Evolutionary conservation across 2,113 vertebrate species (phyloP), one percentile per base, ranked within the genome.

Genomic region (Chrysochloris asiatica): DNA sequence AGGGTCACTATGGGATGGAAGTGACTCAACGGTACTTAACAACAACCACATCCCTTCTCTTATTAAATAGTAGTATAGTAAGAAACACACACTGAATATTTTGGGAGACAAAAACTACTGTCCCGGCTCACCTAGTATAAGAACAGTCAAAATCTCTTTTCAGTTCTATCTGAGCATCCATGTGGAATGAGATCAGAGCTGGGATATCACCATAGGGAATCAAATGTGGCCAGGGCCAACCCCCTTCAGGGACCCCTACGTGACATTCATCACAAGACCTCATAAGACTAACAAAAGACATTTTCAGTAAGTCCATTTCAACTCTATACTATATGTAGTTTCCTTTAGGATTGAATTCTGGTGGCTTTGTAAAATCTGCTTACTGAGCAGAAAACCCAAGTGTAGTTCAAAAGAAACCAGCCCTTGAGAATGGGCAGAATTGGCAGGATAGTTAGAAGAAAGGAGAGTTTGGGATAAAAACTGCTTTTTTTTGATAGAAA

Each of bases 131-230:
- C 33, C 50, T 83, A 83, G 52, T 13, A 6, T 30, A 83, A 86
- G n/a, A 77, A 72, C 4, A 86, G 45, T 76, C 59, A 61, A 73
- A 90, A 80, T 63, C 33, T 83, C 81, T 67, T 78, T 26, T n/a
- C 16, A 8, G 10, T 9, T 63, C 43, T 17, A n/a, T 9, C 71
- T 52, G 72, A 80, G 9, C 81, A 69, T 72, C 54, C 2, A 0
- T 3, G 2, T 69, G 43, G 77, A 76, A 77, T 73, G 41, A 91
- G 80, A 67, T 54, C 10, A 38, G 69, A 71, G 65, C 54, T 14
- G 1, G 43, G 65, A 16, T 8, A 30, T 83, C 13, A 24, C 56
- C 50, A n/a, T 24, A 73, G 56, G 54, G 72, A 94, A 45, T 69
- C 36, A 41, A 45, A 83, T 8, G 59, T 48, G 91, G 52, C 33